phyloP scores from a whole-genome alignment of 1,140 invertebrate species.

The Drosophila littoralis region DNA sequence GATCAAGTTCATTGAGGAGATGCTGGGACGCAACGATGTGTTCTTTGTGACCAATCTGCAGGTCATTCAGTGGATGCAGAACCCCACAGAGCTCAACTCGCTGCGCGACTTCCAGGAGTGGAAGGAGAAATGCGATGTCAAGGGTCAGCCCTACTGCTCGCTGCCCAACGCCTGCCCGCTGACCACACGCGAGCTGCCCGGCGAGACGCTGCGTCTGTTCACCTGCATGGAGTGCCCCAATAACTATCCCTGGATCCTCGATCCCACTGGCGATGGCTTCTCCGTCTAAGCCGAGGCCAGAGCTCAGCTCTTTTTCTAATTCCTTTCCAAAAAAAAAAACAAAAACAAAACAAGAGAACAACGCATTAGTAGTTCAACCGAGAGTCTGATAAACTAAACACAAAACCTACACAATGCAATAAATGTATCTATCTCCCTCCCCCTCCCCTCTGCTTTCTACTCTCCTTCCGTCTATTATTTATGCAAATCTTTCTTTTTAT shows the following conservation, averaged over 20 bases:
- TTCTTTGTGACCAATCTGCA: constrained; percentile 97
- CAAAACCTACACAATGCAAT: constrained; percentile 48
- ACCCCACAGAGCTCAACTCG: constrained; percentile 94
- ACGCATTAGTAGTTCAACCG: constrained; percentile 82
- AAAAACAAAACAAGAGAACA: constrained; percentile 64
- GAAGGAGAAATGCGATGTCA: constrained; percentile 98
- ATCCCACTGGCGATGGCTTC: constrained; percentile 97
- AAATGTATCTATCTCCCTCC: constrained; percentile 18
- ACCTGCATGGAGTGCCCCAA: constrained; percentile 98
- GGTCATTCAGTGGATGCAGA: constrained; percentile 99
- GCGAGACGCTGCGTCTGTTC: constrained; percentile 95
- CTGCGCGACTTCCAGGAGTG: constrained; percentile 96
- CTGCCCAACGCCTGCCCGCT: constrained; percentile 95
- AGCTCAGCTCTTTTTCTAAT: constrained; percentile 24
- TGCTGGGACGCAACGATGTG: constrained; percentile 94
- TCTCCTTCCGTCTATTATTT: constrained; percentile 30
- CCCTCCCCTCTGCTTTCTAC: neutral
- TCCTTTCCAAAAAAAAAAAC: constrained; percentile 35
- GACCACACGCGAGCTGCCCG: constrained; percentile 95
- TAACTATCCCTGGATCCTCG: constrained; percentile 97
- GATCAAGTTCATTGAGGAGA: constrained; percentile 97
- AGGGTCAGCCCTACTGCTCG: constrained; percentile 96
- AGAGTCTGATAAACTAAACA: constrained; percentile 84
- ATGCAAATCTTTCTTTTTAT: constrained; percentile 36
- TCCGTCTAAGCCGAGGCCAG: constrained; percentile 86